Evolutionary conservation across 2,797 vertebrate genomes (phyloP), one percentile per base, ranked within the genome.

Genomic region (Dryobates pubescens): DNA sequence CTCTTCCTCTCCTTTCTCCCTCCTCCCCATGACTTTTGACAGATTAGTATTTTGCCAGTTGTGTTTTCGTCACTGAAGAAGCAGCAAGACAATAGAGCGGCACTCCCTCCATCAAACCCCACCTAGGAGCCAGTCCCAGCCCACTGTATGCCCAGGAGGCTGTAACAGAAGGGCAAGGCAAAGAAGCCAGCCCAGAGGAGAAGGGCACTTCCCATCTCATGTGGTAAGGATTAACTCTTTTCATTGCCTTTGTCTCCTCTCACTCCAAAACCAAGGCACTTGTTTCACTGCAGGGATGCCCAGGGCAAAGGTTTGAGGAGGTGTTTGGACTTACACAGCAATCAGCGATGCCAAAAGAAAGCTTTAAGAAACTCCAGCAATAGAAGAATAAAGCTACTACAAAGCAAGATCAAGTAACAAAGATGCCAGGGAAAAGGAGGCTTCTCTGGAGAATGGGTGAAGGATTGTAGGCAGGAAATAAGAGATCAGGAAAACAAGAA

Each of bases 141-240:
- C 5, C 1, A 57, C 11, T 4, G 0, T 4, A 2, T 30, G 8
- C 26, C 12, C 38, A 36, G 41, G 11, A 75, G 26, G 27, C 5
- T 73, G 14, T 20, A 57, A 68, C 16, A 64, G 15, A 4, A 71
- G 18, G 32, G 17, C 36, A 76, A 29, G 32, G 27, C 27, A 74
- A 29, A 77, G 34, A 5, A 86, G 14, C 10, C 7, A 17, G 69
- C 16, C 1, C 30, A 26, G 2, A 3, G 17, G 13, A 65, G 22
- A 30, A 0, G 1, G 18, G 13, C 5, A 7, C 14, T 84, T 75
- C 43, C n/a, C 27, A 53, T 58, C 14, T 30, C 30, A 20, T 5
- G 3, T 0, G 1, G 16, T 34, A 54, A 9, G 18, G 12, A 17
- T 19, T 5, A 78, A 26, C 26, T 43, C 1, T 78, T 87, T 59